Evolutionary conservation across 2,888 invertebrate genomes (phyloP), one percentile per base, ranked within the genome.

Genomic region (Acanthopleura granulata): DNA sequence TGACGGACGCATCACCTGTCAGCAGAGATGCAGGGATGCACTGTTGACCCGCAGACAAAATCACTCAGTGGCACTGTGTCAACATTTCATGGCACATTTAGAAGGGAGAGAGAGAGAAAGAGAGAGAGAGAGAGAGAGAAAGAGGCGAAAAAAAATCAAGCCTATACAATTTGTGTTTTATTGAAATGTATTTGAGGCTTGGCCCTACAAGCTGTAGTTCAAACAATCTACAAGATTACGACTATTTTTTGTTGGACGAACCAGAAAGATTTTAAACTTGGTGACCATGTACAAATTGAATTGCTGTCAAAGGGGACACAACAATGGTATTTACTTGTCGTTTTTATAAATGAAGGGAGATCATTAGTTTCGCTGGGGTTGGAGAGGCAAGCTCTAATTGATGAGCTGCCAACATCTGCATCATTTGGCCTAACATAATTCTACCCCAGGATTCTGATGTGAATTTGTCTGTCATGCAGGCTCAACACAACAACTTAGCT

Each of bases 251-350:
- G 57, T 22, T 57, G 57, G 57, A 57, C 57, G 22, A n/a, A n/a
- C 22, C 57, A n/a, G n/a, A 57, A n/a, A 12, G 57, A 57, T n/a
- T 57, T n/a, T 3, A 18, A n/a, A 22, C 6, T 18, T 57, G n/a
- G 22, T 22, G 22, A 57, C 57, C 57, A n/a, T 18, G 22, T 18
- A 57, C n/a, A 22, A 57, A 57, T 57, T 57, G 22, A n/a, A 57
- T 57, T 22, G 57, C 57, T 22, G 22, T 57, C 18, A 22, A 18
- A 18, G 57, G 18, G 22, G 57, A n/a, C 57, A 57, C 57, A 57
- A 57, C 57, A 57, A 57, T 57, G 18, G 57, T 57, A 57, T 57
- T 57, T 57, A 57, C 57, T 57, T 18, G 57, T 22, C 57, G n/a
- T 18, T n/a, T 18, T 57, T 57, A 22, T 57, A 22, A 57, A 57